Evolutionary conservation across 2,888 invertebrate species (phyloP).

Genomic region (Drosophila hamatofila): DNA sequence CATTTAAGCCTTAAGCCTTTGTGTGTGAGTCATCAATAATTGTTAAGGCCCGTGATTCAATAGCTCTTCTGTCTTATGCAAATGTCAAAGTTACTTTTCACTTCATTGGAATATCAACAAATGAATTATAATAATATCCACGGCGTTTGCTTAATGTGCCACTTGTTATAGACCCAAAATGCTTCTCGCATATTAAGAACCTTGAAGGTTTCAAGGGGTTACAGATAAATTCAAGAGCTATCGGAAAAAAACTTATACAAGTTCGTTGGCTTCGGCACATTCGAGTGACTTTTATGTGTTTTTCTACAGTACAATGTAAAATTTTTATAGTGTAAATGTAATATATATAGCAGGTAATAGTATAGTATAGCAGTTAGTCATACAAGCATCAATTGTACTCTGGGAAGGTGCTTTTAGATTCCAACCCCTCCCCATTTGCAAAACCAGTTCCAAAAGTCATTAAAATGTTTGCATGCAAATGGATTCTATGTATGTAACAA

Average conservation of each 20-base stretch:
- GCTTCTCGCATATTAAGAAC: slow-evolving; percentile 51
- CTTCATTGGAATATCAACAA: slow-evolving; percentile 35
- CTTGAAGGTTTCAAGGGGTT: slow-evolving; percentile 2
- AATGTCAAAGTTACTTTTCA: slow-evolving; percentile 23
- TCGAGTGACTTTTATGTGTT: slow-evolving; percentile 7
- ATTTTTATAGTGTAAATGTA: slow-evolving; percentile 6
- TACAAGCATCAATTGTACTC: slow-evolving; percentile 16
- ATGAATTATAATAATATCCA: slow-evolving; percentile 38
- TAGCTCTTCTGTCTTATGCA: slow-evolving; percentile 29
- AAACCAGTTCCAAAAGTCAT: slow-evolving; percentile 50
- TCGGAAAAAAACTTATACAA: slow-evolving; percentile 39
- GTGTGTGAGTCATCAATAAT: slow-evolving; percentile 20
- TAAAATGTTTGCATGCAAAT: slow-evolving; percentile 49
- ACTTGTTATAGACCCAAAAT: slow-evolving; percentile 52
- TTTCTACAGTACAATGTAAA: slow-evolving; percentile 7
- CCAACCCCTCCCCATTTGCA: slow-evolving; percentile 14
- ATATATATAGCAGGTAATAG: not conserved
- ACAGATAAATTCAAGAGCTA: slow-evolving; percentile 19
- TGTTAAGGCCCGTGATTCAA: slow-evolving; percentile 24
- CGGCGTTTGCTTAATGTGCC: slow-evolving; percentile 54
- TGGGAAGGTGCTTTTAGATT: slow-evolving; percentile 9
- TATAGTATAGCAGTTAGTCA: slow-evolving; percentile 28
- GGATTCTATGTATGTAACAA: slow-evolving; percentile 26
- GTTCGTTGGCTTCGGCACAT: slow-evolving; percentile 67
- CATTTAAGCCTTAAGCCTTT: not conserved